Conservation (phyloP, 2,888 invertebrate genomes). For the Acrobasis consociella region DNA sequence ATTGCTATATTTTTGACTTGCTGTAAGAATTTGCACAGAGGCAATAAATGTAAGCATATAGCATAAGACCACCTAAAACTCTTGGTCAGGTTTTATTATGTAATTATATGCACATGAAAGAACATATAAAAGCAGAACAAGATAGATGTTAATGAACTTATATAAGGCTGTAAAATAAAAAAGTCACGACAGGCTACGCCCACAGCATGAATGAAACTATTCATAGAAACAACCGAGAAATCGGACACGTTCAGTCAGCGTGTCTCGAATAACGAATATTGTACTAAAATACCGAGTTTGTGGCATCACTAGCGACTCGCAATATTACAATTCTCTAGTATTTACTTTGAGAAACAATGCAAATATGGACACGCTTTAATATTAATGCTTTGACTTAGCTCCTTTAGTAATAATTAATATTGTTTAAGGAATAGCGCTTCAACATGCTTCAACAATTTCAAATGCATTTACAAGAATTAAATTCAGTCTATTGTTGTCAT, state of each 20-base stretch:
- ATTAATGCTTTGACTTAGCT: constrained; percentile 6
- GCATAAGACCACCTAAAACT: too few relatives aligned
- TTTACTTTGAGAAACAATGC: constrained; percentile 15
- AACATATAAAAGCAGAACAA: too few relatives aligned
- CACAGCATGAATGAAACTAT: too few relatives aligned
- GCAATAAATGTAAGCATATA: too few relatives aligned
- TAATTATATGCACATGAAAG: too few relatives aligned
- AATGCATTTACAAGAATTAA: not conserved
- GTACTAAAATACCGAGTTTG: not conserved
- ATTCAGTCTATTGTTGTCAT: constrained; percentile 1
- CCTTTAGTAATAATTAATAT: constrained; percentile 7
- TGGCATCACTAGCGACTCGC: not conserved
- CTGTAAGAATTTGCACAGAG: too few relatives aligned
- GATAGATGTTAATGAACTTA: too few relatives aligned
- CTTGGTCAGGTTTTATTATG: too few relatives aligned
- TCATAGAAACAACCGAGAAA: not conserved
- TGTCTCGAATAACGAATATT: not conserved
- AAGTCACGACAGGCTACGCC: too few relatives aligned
- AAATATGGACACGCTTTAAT: constrained; percentile 3
- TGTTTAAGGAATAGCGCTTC: not conserved
- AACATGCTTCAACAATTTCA: not conserved
- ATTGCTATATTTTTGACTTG: too few relatives aligned
- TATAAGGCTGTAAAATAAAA: too few relatives aligned
- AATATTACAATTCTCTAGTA: not conserved
- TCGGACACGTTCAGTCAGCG: not conserved